Percentiles rank a stretch among this genome's conserved stretches.
Conservation (phyloP, 2,113 vertebrate species). For the Neogale vison region DNA sequence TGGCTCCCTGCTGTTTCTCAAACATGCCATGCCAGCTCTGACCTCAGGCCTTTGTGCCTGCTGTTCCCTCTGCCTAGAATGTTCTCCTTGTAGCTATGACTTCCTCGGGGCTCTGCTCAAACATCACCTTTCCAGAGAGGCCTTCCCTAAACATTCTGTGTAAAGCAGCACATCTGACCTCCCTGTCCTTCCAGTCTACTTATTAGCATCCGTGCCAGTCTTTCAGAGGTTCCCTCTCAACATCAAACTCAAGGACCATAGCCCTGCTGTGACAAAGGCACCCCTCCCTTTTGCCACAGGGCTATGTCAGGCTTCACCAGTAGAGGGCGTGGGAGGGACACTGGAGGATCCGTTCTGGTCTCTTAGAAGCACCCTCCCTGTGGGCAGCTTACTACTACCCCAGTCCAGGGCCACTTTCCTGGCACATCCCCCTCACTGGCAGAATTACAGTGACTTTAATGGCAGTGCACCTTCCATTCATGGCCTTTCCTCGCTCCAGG, state of each 20-base stretch:
- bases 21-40: neutral
- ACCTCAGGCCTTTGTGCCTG: neutral
- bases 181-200: neutral
- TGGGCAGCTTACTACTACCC: neutral
- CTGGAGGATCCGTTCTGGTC: neutral
- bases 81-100: neutral
- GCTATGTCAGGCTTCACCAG: neutral
- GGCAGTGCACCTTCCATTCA: neutral
- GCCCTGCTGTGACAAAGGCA: neutral
- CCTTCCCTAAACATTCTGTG: neutral
- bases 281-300: neutral
- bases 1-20: neutral
- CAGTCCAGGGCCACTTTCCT: neutral
- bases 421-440: neutral
- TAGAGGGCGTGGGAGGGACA: conserved; percentile 64
- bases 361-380: neutral
- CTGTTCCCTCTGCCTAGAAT: neutral
- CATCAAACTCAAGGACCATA: neutral
- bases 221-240: neutral
- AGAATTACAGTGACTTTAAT: neutral
- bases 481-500: neutral
- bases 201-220: neutral
- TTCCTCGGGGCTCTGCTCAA: neutral
- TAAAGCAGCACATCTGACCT: neutral
- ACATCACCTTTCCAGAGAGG: neutral